These are phyloP conservation scores for Rhodeus uyekii DNA, from an alignment of 2,797 vertebrate species.

Conservation along the genomic window DNA sequence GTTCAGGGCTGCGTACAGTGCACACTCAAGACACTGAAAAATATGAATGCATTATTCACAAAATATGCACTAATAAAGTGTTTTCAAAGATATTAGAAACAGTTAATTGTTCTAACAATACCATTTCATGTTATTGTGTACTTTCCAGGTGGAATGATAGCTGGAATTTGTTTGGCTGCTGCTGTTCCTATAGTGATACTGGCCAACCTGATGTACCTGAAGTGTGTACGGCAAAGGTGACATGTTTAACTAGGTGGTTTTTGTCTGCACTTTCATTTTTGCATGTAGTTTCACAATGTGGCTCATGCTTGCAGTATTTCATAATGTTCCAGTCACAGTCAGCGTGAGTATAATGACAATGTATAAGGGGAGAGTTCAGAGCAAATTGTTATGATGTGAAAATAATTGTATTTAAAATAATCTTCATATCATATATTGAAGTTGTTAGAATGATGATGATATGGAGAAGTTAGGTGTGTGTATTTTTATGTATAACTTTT, in stretches of 20 bases:
- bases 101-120: background rate
- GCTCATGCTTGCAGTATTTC: background rate
- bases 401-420: background rate
- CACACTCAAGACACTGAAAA: background rate
- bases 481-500: background rate
- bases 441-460: background rate
- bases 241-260: background rate
- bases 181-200: conserved; percentile 61
- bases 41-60: background rate
- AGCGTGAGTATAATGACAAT: background rate
- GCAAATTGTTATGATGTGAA: background rate
- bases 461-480: background rate
- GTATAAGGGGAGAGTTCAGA: background rate
- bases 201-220: conserved; percentile 73
- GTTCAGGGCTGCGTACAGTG: background rate
- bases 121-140: background rate
- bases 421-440: background rate
- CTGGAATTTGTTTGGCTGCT: conserved; percentile 59
- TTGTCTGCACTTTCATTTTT: background rate
- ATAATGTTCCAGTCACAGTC: conserved; percentile 8
- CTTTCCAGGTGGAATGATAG: conserved; percentile 50
- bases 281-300: conserved; percentile 10
- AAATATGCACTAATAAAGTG: background rate
- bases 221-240: conserved; percentile 73
- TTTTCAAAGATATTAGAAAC: background rate